Percentiles rank a stretch among this genome's conserved stretches.
Evolutionary conservation across 2,888 invertebrate genomes (phyloP).

Genomic region (Biston stratarius): DNA sequence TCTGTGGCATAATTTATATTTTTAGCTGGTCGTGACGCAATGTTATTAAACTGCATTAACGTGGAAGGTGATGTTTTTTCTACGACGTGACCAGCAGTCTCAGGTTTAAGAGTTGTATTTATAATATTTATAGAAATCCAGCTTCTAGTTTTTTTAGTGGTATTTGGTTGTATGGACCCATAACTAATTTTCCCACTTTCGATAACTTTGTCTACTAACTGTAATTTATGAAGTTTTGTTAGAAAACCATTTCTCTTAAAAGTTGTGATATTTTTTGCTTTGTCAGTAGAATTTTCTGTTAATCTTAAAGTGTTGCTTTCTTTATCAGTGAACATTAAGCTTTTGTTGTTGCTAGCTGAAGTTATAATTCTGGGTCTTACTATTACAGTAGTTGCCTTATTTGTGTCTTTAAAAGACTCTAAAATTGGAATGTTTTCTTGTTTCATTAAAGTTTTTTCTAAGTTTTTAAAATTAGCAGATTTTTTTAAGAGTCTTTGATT

Average conservation of each 20-base stretch:
- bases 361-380: background rate
- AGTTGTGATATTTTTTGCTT: background rate
- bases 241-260: background rate
- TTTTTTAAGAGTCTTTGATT: background rate
- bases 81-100: background rate
- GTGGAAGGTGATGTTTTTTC: background rate
- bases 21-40: background rate
- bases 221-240: background rate
- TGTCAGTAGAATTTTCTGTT: background rate
- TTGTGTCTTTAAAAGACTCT: background rate
- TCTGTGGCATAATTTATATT: background rate
- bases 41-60: background rate
- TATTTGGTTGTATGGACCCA: background rate
- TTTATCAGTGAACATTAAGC: background rate
- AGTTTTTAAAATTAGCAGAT: background rate
- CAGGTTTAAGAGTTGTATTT: background rate
- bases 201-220: background rate
- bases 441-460: background rate
- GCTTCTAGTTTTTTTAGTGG: background rate
- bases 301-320: background rate
- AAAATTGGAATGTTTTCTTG: background rate
- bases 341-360: background rate
- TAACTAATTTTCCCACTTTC: background rate
- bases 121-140: background rate
- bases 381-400: background rate